A percentile compares a stretch with the other conserved stretches of the same genome.
phyloP scores from a whole-genome alignment of 2,888 invertebrate genomes.

The Caenorhabditis japonica region DNA sequence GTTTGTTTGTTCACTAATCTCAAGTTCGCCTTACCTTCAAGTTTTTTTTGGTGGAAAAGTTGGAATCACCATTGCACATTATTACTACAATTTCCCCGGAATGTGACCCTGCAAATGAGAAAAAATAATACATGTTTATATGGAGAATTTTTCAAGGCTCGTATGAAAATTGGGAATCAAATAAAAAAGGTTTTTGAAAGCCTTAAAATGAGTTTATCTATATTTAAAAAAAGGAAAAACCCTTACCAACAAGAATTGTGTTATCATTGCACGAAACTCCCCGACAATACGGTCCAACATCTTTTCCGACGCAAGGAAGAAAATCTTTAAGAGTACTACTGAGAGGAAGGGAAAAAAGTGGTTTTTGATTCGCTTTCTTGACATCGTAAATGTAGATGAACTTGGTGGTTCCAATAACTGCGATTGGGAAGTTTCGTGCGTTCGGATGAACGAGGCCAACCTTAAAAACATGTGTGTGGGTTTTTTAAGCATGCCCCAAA shows the following conservation, averaged over 20 bases:
- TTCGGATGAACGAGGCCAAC: slow-evolving; percentile 65
- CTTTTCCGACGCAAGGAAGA: not conserved
- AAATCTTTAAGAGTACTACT: slow-evolving; percentile 2
- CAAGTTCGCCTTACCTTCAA: slow-evolving; percentile 35
- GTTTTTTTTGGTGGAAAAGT: slow-evolving; percentile 49
- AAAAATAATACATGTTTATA: too few relatives aligned
- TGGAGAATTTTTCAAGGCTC: too few relatives aligned
- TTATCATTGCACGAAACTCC: slow-evolving; percentile 72
- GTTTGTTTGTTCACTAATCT: not conserved
- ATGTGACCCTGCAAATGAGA: slow-evolving; percentile 60
- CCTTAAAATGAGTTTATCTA: too few relatives aligned
- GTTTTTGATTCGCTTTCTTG: slow-evolving; percentile 16
- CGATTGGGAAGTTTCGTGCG: slow-evolving; percentile 62
- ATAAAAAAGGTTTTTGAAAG: too few relatives aligned
- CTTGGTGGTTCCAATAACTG: slow-evolving; percentile 60
- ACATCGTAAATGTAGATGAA: slow-evolving; percentile 56
- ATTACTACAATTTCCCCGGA: slow-evolving; percentile 69
- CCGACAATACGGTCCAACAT: slow-evolving; percentile 44
- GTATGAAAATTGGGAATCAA: not conserved
- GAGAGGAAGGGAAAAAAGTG: slow-evolving; percentile 15
- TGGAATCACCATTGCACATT: slow-evolving; percentile 68
- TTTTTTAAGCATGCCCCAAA: not conserved
- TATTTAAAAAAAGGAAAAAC: too few relatives aligned
- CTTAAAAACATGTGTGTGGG: slow-evolving; percentile 20
- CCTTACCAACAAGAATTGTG: slow-evolving; percentile 65